phyloP scores from a whole-genome alignment of 2,113 vertebrate genomes.

The Anas platyrhynchos region DNA sequence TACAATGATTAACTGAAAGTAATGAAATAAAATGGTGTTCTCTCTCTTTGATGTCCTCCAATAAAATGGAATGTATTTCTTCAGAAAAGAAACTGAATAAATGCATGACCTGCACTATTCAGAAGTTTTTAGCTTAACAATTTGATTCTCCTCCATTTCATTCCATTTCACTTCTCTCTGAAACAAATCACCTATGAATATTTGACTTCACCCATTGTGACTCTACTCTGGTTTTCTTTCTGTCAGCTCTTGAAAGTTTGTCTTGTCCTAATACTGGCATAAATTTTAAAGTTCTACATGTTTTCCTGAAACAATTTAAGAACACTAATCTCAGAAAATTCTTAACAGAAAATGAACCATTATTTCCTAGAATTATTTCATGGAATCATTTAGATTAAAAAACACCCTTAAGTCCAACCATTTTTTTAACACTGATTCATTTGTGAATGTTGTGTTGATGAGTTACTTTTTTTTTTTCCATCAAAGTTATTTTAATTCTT shows the following conservation, averaged over 20 bases:
- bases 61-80: neutral
- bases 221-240: neutral
- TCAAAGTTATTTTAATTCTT: neutral
- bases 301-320: neutral
- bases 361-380: too few relatives aligned
- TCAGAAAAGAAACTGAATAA: neutral
- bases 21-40: rapidly evolving
- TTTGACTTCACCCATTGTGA: neutral
- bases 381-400: too few relatives aligned
- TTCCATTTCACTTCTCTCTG: neutral
- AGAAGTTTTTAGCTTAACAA: neutral
- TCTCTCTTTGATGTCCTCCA: neutral
- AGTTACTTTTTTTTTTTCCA: rapidly evolving
- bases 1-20: neutral
- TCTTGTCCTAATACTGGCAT: neutral
- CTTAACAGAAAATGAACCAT: neutral
- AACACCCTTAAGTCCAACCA: too few relatives aligned
- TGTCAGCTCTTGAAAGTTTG: neutral
- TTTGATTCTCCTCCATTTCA: neutral
- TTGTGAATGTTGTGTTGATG: neutral
- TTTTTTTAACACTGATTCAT: neutral
- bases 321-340: neutral
- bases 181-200: neutral
- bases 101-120: neutral
- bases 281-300: neutral